Conservation (phyloP, 2,888 invertebrate genomes). For the Leptogaster cylindrica region DNA sequence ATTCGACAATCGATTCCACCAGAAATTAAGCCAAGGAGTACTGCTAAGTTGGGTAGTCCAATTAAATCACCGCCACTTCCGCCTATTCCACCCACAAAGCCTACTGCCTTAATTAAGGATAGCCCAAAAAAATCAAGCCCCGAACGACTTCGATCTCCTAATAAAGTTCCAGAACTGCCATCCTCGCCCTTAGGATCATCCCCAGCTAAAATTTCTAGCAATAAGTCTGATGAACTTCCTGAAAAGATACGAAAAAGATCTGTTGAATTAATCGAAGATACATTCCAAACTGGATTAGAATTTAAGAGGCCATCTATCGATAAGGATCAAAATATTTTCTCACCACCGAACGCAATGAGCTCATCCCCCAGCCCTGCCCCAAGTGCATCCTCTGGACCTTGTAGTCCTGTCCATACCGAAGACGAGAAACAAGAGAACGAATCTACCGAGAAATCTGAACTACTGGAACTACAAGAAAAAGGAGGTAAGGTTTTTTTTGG, state of each 20-base stretch:
- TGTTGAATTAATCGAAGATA: slow-evolving; percentile 53
- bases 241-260: slow-evolving; percentile 60
- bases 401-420: slow-evolving; percentile 62
- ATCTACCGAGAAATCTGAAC: slow-evolving; percentile 64
- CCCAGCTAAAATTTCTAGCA: slow-evolving; percentile 55
- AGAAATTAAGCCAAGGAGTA: slow-evolving; percentile 60
- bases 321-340: slow-evolving; percentile 48
- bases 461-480: slow-evolving; percentile 55
- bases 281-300: slow-evolving; percentile 30
- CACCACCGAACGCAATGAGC: slow-evolving; percentile 51
- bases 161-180: slow-evolving; percentile 55
- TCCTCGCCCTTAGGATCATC: slow-evolving; percentile 41
- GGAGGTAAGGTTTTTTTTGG: slow-evolving; percentile 55
- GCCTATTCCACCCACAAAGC: slow-evolving; percentile 59
- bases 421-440: slow-evolving; percentile 67
- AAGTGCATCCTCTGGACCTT: slow-evolving; percentile 60
- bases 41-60: slow-evolving; percentile 58
- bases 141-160: slow-evolving; percentile 58
- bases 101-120: slow-evolving; percentile 46
- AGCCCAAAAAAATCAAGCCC: slow-evolving; percentile 55
- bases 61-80: slow-evolving; percentile 60
- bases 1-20: slow-evolving; percentile 58
- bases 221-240: slow-evolving; percentile 53
- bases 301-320: slow-evolving; percentile 56
- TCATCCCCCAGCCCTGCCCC: slow-evolving; percentile 58